Evolutionary conservation across 2,113 vertebrate genomes (phyloP).

Genomic region (Murina feae): DNA sequence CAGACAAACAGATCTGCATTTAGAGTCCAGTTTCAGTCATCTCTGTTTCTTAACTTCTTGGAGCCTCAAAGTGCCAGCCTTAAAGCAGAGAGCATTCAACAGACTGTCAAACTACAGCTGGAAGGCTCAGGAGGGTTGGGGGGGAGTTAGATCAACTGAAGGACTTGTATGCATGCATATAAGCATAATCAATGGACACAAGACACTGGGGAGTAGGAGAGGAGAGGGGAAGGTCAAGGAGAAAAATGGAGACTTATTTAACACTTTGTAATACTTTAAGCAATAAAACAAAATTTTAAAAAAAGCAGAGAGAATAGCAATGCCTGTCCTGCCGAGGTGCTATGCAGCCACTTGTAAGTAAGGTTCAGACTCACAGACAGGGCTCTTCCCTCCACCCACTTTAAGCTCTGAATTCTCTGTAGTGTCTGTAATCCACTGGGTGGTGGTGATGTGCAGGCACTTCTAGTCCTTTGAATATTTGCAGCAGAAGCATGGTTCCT

Average conservation of each 20-base stretch:
- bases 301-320: neutral
- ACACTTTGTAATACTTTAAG: too few species aligned
- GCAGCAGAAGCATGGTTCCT: neutral
- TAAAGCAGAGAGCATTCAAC: neutral
- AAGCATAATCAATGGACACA: too few species aligned
- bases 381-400: neutral
- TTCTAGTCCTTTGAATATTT: neutral
- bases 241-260: too few species aligned
- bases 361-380: neutral
- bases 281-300: too few species aligned
- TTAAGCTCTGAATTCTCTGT: neutral
- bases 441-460: neutral
- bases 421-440: neutral
- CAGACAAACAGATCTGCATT: neutral
- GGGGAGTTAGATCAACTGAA: too few species aligned
- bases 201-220: too few species aligned
- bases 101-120: too few species aligned
- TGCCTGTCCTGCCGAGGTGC: neutral
- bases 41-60: neutral
- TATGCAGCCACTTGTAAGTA: rapidly evolving
- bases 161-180: too few species aligned
- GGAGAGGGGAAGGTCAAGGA: too few species aligned
- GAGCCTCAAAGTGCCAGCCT: neutral
- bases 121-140: too few species aligned
- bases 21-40: neutral